Base-by-base conservation (phyloP, 2,797 vertebrate species). In the Rallus crepitans region DNA sequence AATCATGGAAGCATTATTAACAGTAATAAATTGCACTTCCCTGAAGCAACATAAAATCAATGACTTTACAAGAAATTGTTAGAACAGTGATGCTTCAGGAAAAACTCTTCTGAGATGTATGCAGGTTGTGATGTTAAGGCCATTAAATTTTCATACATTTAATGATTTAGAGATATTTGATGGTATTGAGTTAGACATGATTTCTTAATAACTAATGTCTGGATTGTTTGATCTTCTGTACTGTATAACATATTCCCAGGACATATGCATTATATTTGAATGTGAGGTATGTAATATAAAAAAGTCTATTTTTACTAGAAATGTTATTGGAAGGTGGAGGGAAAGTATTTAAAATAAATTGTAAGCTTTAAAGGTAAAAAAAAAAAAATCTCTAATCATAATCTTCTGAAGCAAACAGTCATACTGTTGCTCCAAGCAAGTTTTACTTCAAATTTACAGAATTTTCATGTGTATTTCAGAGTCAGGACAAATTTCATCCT, bases 31-130 rank as follows among this genome's bases (percentile, higher is more conserved):
- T 64, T 87, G 13, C 15, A 64, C 16, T 96, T 93, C 59, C 71
- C 52, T n/a, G 63, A 90, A 93, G 63, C 59, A 89, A 93, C 70
- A 84, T 63, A 79, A 87, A 94, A 91, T 89, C 75, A 79, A 79
- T 93, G 48, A 56, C 61, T 95, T 93, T 45, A 92, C 60, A 94
- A 89, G 55, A 90, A 90, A 64, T 53, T 77, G 8, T 70, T 93
- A 90, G 50, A 89, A 87, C 25, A 59, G 11, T 27, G 23, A 63
- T 66, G 8, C 9, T 84, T 79, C 76, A 92, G 70, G 59, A 76
- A 86, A 93, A 91, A n/a, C 14, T 40, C 9, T 48, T 87, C 82
- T 60, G 27, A 90, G 90, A 82, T 64, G 23, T 39, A 48, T 70
- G 31, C 84, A 27, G 11, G 35, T 39, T 90, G 11, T 2, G 0